These are phyloP conservation scores for Panthera uncia DNA, from an alignment of 2,113 vertebrate species.

Conservation along the genomic window DNA sequence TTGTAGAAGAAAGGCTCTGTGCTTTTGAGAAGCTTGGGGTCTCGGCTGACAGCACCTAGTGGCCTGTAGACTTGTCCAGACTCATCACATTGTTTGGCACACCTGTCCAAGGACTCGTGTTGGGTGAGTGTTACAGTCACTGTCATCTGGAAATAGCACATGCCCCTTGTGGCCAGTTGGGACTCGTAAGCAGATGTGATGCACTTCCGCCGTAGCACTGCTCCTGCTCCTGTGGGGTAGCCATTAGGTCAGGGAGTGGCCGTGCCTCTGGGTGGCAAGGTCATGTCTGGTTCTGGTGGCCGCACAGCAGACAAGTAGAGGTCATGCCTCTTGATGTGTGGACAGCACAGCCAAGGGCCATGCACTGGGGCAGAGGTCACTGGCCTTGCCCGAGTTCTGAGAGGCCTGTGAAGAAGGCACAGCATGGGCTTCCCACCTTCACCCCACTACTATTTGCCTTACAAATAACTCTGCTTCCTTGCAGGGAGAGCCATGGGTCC, in stretches of 20 bases:
- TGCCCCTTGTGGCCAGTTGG: accelerated
- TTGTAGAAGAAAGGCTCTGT: background rate
- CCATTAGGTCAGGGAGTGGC: background rate
- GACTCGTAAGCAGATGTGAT: background rate
- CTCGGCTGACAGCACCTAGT: background rate
- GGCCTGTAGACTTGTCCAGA: background rate
- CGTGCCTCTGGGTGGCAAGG: accelerated
- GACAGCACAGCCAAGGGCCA: accelerated
- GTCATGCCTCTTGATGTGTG: background rate
- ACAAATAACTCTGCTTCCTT: background rate
- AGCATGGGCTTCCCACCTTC: background rate
- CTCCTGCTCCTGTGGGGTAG: accelerated
- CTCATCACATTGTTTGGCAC: too few species aligned
- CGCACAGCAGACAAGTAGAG: background rate
- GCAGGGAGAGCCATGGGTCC: background rate
- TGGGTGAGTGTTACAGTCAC: accelerated
- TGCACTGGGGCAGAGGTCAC: background rate
- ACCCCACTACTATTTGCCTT: accelerated
- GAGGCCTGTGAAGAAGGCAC: too few species aligned
- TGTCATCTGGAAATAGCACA: background rate
- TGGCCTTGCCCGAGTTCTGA: background rate
- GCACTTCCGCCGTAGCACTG: background rate
- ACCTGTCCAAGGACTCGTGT: background rate
- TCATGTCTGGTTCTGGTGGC: background rate
- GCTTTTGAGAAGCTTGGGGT: background rate